phyloP scores from a whole-genome alignment of 2,113 vertebrate species.

The Morone saxatilis region DNA sequence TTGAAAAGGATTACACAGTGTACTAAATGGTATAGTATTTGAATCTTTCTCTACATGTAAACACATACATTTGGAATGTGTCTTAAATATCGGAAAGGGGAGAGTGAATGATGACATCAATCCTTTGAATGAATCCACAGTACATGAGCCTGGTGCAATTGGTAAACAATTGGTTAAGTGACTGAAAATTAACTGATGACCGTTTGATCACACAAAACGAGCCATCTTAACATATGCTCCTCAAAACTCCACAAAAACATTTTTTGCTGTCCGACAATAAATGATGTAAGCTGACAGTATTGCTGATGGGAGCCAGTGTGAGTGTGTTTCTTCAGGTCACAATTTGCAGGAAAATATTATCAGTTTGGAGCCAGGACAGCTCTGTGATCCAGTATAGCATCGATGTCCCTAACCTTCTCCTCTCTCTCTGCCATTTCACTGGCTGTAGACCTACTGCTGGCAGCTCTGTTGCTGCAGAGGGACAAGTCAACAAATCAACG shows the following conservation, averaged over 20 bases:
- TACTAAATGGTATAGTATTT: background rate
- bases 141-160: background rate
- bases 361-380: constrained; percentile 10
- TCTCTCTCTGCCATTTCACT: constrained; percentile 34
- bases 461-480: constrained; percentile 77
- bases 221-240: background rate
- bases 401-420: background rate
- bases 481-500: constrained; percentile 80
- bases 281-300: constrained; percentile 18
- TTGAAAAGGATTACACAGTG: background rate
- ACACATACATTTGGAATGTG: background rate
- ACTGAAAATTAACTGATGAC: background rate
- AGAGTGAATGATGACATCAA: background rate
- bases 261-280: constrained; percentile 14
- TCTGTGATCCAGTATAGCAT: constrained; percentile 22
- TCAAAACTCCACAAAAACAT: no score
- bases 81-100: background rate
- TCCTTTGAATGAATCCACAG: background rate
- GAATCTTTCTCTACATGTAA: no score
- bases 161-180: background rate
- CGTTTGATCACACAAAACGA: background rate
- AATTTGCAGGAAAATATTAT: constrained; percentile 31
- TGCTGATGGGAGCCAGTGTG: background rate
- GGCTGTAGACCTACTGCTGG: constrained; percentile 53
- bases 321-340: constrained; percentile 17